Evolutionary conservation across 2,888 invertebrate species (phyloP), one percentile per base, ranked within the genome.

Genomic region (Monochamus alternatus): DNA sequence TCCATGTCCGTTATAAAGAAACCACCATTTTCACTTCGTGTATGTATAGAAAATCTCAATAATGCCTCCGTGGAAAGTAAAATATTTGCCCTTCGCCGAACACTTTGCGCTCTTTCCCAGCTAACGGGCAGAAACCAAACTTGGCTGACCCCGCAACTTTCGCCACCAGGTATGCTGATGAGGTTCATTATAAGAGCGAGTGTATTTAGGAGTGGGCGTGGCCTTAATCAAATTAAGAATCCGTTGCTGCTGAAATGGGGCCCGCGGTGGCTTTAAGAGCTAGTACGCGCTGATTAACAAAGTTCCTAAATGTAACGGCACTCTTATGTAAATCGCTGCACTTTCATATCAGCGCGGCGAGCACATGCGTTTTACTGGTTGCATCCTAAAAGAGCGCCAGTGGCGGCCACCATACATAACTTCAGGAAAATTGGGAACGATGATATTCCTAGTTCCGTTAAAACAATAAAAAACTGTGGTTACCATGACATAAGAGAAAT

Each of bases 311-410:
- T 80, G 76, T 77, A 79, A 84, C 80, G 80, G 79, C 80, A 79
- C 80, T 82, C 78, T 81, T 80, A 84, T 84, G 84, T 82, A 84
- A 84, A 84, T 84, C 79, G 80, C 73, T 81, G 83, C 79, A 84
- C 81, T 83, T 81, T 82, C 81, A 77, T 78, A 76, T 78, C 67
- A 75, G 78, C 75, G 69, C 73, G 75, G 74, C 78, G 74, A 81
- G 78, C 83, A 83, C 80, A 80, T 83, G 84, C 82, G 81, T 78
- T 80, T 78, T 82, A 80, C 79, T 76, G 75, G 78, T 71, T 68
- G 60, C 69, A 69, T 69, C 44, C 10, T 30, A 5, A 51, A 43
- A 30, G 47, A 10, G 64, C 47, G n/a, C 63, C 64, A 64, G 64
- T 47, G 64, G 30, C 64, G 64, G 64, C 9, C 47, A 7, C n/a